A percentile compares a stretch with the other conserved stretches of the same genome.
Evolutionary conservation across 1,140 invertebrate genomes (phyloP).

Genomic region (Brachystomella parvula): DNA sequence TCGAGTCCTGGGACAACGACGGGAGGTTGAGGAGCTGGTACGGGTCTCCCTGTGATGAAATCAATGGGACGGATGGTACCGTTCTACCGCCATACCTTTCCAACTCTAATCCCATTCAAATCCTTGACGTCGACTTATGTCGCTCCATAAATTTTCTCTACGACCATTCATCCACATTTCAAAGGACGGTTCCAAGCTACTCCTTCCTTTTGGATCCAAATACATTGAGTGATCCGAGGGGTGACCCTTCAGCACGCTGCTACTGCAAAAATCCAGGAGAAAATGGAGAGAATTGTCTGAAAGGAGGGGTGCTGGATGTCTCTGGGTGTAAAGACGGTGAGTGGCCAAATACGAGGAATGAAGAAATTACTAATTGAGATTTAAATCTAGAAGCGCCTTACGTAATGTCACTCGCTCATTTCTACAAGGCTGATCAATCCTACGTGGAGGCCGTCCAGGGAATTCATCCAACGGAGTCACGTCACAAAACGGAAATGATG

Average conservation of each 20-base stretch:
- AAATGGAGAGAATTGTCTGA: slow-evolving; percentile 4
- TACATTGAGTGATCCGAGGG: slow-evolving; percentile 10
- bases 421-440: slow-evolving; percentile 17
- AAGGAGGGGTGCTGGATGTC: slow-evolving; percentile 20
- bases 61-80: slow-evolving; percentile 21
- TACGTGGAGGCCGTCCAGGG: slow-evolving; percentile 17
- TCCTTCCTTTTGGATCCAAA: neutral
- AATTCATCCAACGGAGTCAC: slow-evolving; percentile 7
- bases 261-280: neutral
- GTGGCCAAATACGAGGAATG: neutral
- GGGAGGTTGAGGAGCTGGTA: slow-evolving; percentile 15
- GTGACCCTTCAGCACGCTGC: neutral
- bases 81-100: slow-evolving; percentile 1
- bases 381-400: slow-evolving; percentile 16
- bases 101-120: neutral
- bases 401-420: slow-evolving; percentile 27
- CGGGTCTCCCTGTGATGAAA: slow-evolving; percentile 14
- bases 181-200: neutral
- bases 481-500: slow-evolving; percentile 12
- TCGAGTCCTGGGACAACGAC: slow-evolving; percentile 12
- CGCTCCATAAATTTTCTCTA: slow-evolving; percentile 23
- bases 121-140: slow-evolving; percentile 28
- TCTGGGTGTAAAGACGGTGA: slow-evolving; percentile 5
- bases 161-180: neutral
- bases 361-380: neutral